A percentile compares a stretch with the other conserved stretches of the same genome.
Evolutionary conservation across 2,888 invertebrate species (phyloP).

Genomic region (Monochamus alternatus): DNA sequence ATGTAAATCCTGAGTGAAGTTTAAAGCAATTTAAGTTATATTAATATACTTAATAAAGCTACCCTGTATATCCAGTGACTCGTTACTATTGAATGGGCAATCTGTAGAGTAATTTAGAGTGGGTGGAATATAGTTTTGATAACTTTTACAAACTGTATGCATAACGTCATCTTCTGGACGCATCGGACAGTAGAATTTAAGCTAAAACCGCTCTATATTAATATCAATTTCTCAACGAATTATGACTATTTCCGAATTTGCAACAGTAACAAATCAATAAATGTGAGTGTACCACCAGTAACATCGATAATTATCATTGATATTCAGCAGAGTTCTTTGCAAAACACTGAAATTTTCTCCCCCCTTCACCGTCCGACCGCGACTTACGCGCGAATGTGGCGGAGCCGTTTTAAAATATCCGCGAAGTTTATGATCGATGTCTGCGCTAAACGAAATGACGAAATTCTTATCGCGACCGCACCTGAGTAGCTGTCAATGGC

Average conservation of each 20-base stretch:
- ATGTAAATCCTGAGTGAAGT: too few relatives aligned
- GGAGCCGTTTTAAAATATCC: slow-evolving; percentile 7
- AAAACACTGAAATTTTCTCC: slow-evolving; percentile 27
- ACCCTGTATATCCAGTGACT: too few relatives aligned
- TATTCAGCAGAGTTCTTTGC: neutral
- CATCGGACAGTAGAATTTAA: too few relatives aligned
- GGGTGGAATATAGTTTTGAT: too few relatives aligned
- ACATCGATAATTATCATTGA: neutral
- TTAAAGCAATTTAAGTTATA: too few relatives aligned
- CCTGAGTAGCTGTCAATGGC: slow-evolving; percentile 24
- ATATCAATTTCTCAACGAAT: neutral
- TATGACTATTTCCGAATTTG: neutral
- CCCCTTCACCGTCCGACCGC: slow-evolving; percentile 5
- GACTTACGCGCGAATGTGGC: slow-evolving; percentile 27
- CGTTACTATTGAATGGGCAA: too few relatives aligned
- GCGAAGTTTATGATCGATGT: neutral
- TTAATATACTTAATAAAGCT: too few relatives aligned
- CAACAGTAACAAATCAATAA: slow-evolving; percentile 5
- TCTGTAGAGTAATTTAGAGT: too few relatives aligned
- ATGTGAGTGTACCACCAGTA: neutral
- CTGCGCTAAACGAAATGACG: slow-evolving; percentile 18
- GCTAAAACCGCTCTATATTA: too few relatives aligned
- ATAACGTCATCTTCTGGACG: too few relatives aligned
- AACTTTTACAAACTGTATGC: too few relatives aligned
- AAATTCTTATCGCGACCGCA: slow-evolving; percentile 32